Conservation (phyloP, 2,888 invertebrate species). For the Eristalis intricaria region DNA sequence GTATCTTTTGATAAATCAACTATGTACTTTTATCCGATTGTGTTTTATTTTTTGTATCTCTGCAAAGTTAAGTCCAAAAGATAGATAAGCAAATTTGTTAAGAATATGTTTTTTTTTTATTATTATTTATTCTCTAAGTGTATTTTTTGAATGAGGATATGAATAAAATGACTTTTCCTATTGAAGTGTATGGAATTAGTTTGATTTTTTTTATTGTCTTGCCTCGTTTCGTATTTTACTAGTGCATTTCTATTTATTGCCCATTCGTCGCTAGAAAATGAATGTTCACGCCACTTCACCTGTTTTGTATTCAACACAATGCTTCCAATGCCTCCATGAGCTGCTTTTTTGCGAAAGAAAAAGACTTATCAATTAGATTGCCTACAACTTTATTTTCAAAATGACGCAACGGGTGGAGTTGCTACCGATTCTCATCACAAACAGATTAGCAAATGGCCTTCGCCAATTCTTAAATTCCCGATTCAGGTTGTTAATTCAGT, state of each 20-base stretch:
- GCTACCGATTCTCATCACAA: no score
- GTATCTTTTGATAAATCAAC: constrained; percentile 2
- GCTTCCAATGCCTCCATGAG: no score
- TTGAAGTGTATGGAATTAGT: not conserved
- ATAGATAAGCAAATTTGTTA: constrained; percentile 7
- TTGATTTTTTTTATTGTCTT: not conserved
- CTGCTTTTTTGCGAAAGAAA: no score
- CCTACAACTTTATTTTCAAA: no score
- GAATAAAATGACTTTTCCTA: constrained; percentile 45
- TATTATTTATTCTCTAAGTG: constrained; percentile 39
- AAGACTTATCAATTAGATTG: no score
- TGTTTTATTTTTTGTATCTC: not conserved
- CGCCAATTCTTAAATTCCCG: no score
- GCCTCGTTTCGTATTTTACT: not conserved
- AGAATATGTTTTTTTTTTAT: not conserved
- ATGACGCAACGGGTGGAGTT: no score
- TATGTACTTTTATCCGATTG: not conserved
- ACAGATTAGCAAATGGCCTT: no score
- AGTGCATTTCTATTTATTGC: not conserved
- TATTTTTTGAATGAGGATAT: constrained; percentile 31
- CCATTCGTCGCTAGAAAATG: no score
- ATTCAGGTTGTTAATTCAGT: no score
- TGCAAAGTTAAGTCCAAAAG: not conserved
- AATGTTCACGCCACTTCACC: no score
- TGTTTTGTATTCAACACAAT: no score